phyloP scores from a whole-genome alignment of 2,113 vertebrate species.

The Xiphophorus couchianus region DNA sequence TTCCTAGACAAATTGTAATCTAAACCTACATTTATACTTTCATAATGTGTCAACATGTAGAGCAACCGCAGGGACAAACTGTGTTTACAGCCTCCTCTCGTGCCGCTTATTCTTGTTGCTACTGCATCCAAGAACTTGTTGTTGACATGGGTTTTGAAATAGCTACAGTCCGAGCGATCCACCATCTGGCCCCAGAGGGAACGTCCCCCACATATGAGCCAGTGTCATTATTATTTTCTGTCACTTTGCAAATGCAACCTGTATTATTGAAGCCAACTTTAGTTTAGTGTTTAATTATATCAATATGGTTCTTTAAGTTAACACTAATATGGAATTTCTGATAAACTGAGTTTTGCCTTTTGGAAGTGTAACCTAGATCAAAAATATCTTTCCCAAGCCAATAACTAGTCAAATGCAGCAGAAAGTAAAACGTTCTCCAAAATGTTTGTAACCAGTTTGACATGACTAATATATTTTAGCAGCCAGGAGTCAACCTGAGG shows the following conservation, averaged over 20 bases:
- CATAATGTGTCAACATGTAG: conserved; percentile 28
- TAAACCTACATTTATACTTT: conserved; percentile 4
- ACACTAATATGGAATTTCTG: too few relatives aligned
- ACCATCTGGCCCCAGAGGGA: conserved; percentile 65
- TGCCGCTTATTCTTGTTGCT: conserved; percentile 28
- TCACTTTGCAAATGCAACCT: conserved; percentile 41
- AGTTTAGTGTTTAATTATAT: too few relatives aligned
- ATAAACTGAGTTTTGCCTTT: too few relatives aligned
- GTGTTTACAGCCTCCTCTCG: conserved; percentile 53
- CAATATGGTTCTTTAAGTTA: too few relatives aligned
- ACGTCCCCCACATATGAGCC: conserved; percentile 43
- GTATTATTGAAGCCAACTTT: background rate
- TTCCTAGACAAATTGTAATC: background rate
- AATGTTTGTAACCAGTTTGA: background rate
- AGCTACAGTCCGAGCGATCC: conserved; percentile 55
- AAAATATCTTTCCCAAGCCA: background rate
- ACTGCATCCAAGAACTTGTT: conserved; percentile 45
- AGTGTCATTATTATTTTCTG: conserved; percentile 30
- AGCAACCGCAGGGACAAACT: conserved; percentile 37
- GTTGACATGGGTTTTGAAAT: conserved; percentile 72
- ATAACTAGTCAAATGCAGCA: background rate
- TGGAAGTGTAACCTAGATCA: too few relatives aligned
- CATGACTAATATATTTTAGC: conserved; percentile 41
- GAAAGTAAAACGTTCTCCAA: background rate
- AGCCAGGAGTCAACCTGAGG: conserved; percentile 36